Conservation (phyloP, 2,888 invertebrate species). For the Andrena haemorrhoa region DNA sequence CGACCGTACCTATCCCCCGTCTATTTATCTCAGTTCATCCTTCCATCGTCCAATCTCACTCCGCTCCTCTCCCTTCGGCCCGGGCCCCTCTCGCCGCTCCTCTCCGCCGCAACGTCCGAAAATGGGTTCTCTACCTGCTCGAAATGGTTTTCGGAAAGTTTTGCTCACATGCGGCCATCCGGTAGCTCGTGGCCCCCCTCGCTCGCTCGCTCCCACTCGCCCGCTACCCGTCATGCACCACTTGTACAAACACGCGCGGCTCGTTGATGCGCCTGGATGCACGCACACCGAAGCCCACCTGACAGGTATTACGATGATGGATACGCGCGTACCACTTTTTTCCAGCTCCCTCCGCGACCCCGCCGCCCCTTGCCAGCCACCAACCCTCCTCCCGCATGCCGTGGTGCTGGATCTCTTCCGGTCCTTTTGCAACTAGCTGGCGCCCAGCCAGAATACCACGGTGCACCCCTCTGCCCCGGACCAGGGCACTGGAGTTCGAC, state of each 20-base stretch:
- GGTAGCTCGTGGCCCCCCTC: neutral
- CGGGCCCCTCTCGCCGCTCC: neutral
- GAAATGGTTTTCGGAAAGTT: conserved; percentile 66
- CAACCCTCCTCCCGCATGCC: conserved; percentile 1
- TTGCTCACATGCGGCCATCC: conserved; percentile 37
- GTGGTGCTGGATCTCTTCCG: conserved; percentile 62
- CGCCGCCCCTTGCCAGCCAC: neutral
- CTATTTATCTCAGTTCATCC: conserved; percentile 27
- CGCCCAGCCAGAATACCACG: conserved; percentile 72
- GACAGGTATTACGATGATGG: conserved; percentile 74
- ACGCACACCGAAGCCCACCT: conserved; percentile 32
- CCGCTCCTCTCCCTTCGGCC: neutral
- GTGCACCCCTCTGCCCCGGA: conserved; percentile 58
- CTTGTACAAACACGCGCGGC: conserved; percentile 7
- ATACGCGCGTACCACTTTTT: conserved; percentile 69
- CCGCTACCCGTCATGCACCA: conserved; percentile 14
- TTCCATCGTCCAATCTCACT: conserved; percentile 9
- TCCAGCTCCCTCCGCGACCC: conserved; percentile 11
- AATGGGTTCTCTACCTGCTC: conserved; percentile 66
- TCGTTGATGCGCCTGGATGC: conserved; percentile 7
- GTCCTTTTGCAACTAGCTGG: conserved; percentile 73
- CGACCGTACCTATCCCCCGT: conserved; percentile 1
- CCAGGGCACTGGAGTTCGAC: conserved; percentile 71
- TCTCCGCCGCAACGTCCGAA: conserved; percentile 53
- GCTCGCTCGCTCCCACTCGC: neutral